These are phyloP conservation scores for Ailurus styani DNA, from an alignment of 2,113 vertebrate species.

Conservation along the genomic window DNA sequence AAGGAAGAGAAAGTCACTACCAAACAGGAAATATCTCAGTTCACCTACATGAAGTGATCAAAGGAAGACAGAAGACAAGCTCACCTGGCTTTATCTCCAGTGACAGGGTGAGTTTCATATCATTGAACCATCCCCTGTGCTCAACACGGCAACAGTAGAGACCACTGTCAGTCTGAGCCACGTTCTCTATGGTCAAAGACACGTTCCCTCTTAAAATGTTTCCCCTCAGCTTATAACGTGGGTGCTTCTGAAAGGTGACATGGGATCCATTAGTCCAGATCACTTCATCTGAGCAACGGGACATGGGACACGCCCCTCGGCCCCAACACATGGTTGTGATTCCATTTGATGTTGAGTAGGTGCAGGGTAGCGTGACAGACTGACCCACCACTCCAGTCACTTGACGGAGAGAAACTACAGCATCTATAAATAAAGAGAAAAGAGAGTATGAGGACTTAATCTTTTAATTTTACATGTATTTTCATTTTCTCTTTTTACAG, in stretches of 20 bases:
- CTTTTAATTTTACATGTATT: background rate
- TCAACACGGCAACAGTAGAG: slow-evolving; percentile 87
- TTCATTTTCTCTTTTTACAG: background rate
- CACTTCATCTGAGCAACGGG: slow-evolving; percentile 72
- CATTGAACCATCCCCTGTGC: slow-evolving; percentile 83
- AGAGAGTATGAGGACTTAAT: background rate
- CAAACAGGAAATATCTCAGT: background rate
- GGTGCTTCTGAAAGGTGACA: background rate
- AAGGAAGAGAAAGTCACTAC: background rate
- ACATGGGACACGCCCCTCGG: slow-evolving; percentile 58
- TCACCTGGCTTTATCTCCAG: slow-evolving; percentile 77
- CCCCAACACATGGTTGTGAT: slow-evolving; percentile 83
- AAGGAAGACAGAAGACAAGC: background rate
- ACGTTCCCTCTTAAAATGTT: slow-evolving; percentile 64
- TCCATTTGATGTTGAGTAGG: background rate
- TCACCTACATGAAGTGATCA: background rate
- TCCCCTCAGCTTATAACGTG: slow-evolving; percentile 79
- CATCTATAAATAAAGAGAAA: slow-evolving; percentile 37
- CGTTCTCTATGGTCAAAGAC: slow-evolving; percentile 82
- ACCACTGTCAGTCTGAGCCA: slow-evolving; percentile 77
- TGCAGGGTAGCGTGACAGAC: slow-evolving; percentile 82
- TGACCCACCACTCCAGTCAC: slow-evolving; percentile 79
- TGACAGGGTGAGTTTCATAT: background rate
- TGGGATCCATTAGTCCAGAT: slow-evolving; percentile 71
- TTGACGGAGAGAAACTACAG: accelerated